These are phyloP conservation scores for Drosophila merina DNA, from an alignment of 2,888 invertebrate species.

Conservation along the genomic window DNA sequence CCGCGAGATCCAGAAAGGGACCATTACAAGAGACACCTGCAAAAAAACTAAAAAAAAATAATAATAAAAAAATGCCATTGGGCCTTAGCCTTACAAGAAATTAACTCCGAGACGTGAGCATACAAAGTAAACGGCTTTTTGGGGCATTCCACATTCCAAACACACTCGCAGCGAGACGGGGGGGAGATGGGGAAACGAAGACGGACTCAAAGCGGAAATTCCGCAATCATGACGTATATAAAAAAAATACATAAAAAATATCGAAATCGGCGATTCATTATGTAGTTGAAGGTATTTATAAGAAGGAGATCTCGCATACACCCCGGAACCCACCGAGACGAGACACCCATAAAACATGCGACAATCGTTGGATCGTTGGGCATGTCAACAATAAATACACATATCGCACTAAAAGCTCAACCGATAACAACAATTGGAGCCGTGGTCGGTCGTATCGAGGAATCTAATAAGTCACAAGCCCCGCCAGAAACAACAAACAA, in stretches of 20 bases:
- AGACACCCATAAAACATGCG: not conserved
- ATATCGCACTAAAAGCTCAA: conserved; percentile 21
- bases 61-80: conserved; percentile 61
- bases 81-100: conserved; percentile 65
- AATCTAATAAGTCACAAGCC: conserved; percentile 37
- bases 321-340: too few species aligned
- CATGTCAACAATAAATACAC: conserved; percentile 24
- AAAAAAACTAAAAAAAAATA: conserved; percentile 34
- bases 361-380: conserved; percentile 12
- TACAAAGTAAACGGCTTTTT: conserved; percentile 53
- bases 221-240: conserved; percentile 52
- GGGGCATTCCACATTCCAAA: conserved; percentile 36
- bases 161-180: conserved; percentile 12
- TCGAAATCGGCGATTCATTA: not conserved
- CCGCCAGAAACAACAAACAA: conserved; percentile 15
- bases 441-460: conserved; percentile 6
- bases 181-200: conserved; percentile 3
- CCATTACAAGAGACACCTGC: conserved; percentile 68
- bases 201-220: conserved; percentile 58
- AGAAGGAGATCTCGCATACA: not conserved
- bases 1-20: conserved; percentile 31
- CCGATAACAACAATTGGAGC: conserved; percentile 24
- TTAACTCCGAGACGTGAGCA: conserved; percentile 72
- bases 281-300: not conserved
- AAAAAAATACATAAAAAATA: conserved; percentile 13